Conservation (phyloP, 2,888 invertebrate genomes). For the Ephialtes manifestator region DNA sequence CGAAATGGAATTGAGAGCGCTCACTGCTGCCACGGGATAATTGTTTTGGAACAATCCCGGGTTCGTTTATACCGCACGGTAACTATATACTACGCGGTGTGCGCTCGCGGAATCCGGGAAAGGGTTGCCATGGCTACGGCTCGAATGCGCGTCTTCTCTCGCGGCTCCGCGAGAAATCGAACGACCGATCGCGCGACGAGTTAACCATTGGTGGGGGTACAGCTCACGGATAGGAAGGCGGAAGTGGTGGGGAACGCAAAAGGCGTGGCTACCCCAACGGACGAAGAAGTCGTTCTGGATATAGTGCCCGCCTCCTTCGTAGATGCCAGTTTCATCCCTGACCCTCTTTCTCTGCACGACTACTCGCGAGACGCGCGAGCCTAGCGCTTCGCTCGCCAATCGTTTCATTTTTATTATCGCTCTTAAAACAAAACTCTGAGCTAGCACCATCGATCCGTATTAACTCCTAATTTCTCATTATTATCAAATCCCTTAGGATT, state of each 20-base stretch:
- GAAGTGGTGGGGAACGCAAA: conserved; percentile 73
- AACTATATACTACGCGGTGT: conserved; percentile 1
- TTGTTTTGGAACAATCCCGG: conserved; percentile 85
- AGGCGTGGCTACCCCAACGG: conserved; percentile 78
- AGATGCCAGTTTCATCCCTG: conserved; percentile 58
- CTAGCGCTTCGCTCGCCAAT: conserved; percentile 72
- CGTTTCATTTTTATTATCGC: conserved; percentile 85
- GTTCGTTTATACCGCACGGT: conserved; percentile 59
- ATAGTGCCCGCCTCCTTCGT: conserved; percentile 68
- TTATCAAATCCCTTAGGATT: conserved; percentile 70
- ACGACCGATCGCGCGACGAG: conserved; percentile 64
- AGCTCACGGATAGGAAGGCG: conserved; percentile 66
- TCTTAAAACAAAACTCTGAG: conserved; percentile 53
- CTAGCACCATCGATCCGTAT: conserved; percentile 83
- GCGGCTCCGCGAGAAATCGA: conserved; percentile 66
- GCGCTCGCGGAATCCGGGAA: conserved; percentile 56
- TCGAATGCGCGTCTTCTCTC: conserved; percentile 66
- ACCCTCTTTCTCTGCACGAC: conserved; percentile 61
- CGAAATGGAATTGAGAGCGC: conserved; percentile 84
- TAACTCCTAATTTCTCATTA: conserved; percentile 84
- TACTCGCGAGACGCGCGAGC: conserved; percentile 60
- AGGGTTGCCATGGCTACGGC: conserved; percentile 83
- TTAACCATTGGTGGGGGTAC: conserved; percentile 62
- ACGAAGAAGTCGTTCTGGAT: conserved; percentile 77
- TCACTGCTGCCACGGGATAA: conserved; percentile 81